A percentile compares a stretch with the other conserved stretches of the same genome.
These are phyloP conservation scores for Gila orcuttii DNA, from an alignment of 2,113 vertebrate genomes.

Conservation along the genomic window DNA sequence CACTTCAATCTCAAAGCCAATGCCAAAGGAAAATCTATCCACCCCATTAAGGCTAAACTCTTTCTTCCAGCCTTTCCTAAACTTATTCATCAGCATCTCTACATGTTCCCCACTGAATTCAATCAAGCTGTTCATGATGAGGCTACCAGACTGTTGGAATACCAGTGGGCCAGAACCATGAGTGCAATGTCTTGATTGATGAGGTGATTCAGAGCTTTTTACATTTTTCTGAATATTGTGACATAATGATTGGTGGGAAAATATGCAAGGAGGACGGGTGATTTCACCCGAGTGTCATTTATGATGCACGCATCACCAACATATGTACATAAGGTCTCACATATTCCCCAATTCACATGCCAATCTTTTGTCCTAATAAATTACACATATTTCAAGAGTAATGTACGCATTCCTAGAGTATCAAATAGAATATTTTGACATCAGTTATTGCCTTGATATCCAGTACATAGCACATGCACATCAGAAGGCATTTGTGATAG, in stretches of 20 bases:
- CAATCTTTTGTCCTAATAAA: background rate
- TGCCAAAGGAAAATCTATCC: slow-evolving; percentile 28
- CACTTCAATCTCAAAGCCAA: background rate
- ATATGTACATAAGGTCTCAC: background rate
- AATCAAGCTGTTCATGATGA: background rate
- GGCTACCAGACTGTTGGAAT: slow-evolving; percentile 2
- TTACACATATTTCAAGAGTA: background rate
- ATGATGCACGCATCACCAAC: background rate
- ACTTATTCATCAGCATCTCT: slow-evolving; percentile 19
- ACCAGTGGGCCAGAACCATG: background rate
- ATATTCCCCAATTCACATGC: background rate
- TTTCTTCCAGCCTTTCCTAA: background rate
- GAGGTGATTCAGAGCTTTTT: background rate
- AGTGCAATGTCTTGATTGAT: background rate
- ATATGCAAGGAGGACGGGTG: background rate
- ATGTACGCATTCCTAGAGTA: background rate
- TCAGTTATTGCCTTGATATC: background rate
- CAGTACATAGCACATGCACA: background rate
- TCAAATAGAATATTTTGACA: background rate
- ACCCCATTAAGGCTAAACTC: background rate
- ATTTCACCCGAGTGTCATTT: background rate
- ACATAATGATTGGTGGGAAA: background rate
- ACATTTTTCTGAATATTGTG: background rate
- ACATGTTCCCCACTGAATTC: background rate
- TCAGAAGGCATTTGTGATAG: background rate